Percentiles rank a stretch among this genome's conserved stretches.
Evolutionary conservation across 2,888 invertebrate species (phyloP).

Genomic region (Schizotus pectinicornis): DNA sequence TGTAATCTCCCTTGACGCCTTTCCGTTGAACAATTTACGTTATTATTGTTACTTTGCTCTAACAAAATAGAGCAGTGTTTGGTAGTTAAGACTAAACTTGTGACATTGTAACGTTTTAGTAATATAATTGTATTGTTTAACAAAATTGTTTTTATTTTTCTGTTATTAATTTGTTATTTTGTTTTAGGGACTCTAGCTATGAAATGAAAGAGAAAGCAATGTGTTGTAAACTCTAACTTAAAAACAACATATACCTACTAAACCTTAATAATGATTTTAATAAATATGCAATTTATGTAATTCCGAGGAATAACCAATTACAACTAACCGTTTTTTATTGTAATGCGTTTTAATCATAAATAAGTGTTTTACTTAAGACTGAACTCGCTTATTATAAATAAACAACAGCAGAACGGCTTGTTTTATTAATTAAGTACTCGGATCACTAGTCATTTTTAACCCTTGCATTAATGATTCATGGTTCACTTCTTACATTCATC

Average conservation of each 20-base stretch:
- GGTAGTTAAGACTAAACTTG: no score
- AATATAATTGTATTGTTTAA: slow-evolving; percentile 2
- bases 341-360: slow-evolving; percentile 6
- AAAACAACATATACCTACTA: neutral
- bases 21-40: neutral
- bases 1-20: slow-evolving; percentile 29
- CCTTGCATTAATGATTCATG: neutral
- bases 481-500: no score
- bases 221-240: slow-evolving; percentile 25
- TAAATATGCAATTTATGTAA: slow-evolving; percentile 11
- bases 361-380: slow-evolving; percentile 21
- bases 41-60: neutral
- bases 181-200: slow-evolving; percentile 27
- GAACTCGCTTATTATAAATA: slow-evolving; percentile 17
- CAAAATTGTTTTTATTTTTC: slow-evolving; percentile 1
- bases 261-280: slow-evolving; percentile 1
- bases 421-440: slow-evolving; percentile 3
- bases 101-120: slow-evolving; percentile 14
- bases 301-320: slow-evolving; percentile 5
- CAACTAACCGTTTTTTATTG: slow-evolving; percentile 12
- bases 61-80: no score
- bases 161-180: slow-evolving; percentile 26
- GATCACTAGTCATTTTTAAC: neutral
- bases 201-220: slow-evolving; percentile 11
- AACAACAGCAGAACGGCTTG: slow-evolving; percentile 12